phyloP scores from a whole-genome alignment of 1,140 invertebrate genomes.

The Ostrea denselamellosa region DNA sequence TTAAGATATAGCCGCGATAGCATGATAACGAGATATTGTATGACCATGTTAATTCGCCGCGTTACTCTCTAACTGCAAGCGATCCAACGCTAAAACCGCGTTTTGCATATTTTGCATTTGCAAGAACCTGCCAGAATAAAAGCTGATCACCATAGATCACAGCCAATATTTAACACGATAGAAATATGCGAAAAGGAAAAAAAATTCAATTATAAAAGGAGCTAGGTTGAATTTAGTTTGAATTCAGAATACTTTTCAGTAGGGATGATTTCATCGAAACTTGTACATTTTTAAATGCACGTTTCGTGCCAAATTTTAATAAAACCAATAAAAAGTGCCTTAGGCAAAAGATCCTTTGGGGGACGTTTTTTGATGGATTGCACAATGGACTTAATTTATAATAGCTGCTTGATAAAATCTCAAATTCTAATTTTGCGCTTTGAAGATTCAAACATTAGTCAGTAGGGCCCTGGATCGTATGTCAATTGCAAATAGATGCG shows the following conservation, averaged over 20 bases:
- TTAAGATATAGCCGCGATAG: conserved; percentile 28
- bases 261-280: conserved; percentile 7
- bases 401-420: conserved; percentile 39
- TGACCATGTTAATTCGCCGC: conserved; percentile 15
- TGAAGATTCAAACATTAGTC: conserved; percentile 35
- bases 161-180: background rate
- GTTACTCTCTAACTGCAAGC: conserved; percentile 14
- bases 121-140: conserved; percentile 1
- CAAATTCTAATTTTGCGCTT: conserved; percentile 38
- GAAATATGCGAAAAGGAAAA: background rate
- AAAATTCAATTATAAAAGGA: background rate
- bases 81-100: background rate
- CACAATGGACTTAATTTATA: conserved; percentile 37
- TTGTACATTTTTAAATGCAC: conserved; percentile 1
- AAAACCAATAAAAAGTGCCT: conserved; percentile 31
- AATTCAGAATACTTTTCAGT: background rate
- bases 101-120: conserved; percentile 12
- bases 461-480: conserved; percentile 11
- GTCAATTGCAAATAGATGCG: conserved; percentile 28
- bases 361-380: conserved; percentile 17
- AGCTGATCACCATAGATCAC: background rate
- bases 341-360: conserved; percentile 7
- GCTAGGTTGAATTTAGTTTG: background rate
- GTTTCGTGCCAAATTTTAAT: conserved; percentile 34
- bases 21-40: conserved; percentile 29